Evolutionary conservation across 2,797 vertebrate species (phyloP).

Genomic region (Sarcoramphus papa): DNA sequence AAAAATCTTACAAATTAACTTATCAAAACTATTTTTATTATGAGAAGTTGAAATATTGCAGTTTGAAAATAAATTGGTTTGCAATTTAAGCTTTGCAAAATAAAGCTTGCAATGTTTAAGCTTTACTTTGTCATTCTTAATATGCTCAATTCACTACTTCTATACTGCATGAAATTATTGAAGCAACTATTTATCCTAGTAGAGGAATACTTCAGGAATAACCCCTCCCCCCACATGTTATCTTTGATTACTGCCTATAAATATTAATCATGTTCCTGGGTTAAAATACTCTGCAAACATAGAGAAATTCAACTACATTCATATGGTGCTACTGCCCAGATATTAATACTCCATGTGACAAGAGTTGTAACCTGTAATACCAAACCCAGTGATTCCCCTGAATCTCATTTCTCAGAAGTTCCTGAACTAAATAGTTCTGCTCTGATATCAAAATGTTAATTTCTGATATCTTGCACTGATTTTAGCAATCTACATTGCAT

Average conservation of each 20-base stretch:
- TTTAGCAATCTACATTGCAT: background rate
- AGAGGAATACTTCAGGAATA: constrained; percentile 6
- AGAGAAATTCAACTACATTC: background rate
- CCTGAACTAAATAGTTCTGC: background rate
- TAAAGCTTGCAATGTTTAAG: background rate
- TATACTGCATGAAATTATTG: constrained; percentile 28
- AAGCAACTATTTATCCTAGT: constrained; percentile 20
- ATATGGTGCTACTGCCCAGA: background rate
- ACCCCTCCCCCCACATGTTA: background rate
- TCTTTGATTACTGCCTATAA: background rate
- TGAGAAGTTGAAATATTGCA: constrained; percentile 16
- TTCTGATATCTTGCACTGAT: background rate
- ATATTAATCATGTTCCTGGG: background rate
- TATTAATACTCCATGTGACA: background rate
- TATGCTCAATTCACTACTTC: constrained; percentile 24
- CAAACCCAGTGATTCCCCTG: background rate
- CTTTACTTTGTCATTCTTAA: constrained; percentile 44
- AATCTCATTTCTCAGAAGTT: background rate
- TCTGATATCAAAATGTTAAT: background rate
- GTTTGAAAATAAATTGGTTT: constrained; percentile 14
- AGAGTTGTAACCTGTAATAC: background rate
- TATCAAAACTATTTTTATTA: constrained; percentile 37
- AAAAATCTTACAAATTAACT: constrained; percentile 24
- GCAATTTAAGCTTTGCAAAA: too few species aligned
- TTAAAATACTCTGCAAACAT: background rate